phyloP scores from a whole-genome alignment of 2,888 invertebrate genomes.

The Petrophora chlorosata region DNA sequence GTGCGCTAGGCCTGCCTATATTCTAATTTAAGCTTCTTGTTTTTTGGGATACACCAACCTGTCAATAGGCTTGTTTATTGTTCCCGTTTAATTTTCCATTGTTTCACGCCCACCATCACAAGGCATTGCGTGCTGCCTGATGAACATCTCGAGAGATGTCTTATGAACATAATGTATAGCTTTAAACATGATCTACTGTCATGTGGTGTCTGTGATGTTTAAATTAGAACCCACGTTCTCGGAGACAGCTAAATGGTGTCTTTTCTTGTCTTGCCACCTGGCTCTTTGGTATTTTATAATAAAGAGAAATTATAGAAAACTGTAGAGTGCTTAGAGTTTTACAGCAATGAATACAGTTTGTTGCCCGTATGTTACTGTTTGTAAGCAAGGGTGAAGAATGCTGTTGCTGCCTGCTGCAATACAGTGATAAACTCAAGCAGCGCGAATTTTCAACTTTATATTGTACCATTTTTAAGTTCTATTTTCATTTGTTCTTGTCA shows the following conservation, averaged over 20 bases:
- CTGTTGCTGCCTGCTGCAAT: no score
- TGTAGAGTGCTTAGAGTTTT: background rate
- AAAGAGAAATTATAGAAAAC: conserved; percentile 15
- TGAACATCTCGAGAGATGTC: conserved; percentile 10
- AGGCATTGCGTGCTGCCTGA: conserved; percentile 5
- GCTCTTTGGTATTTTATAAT: conserved; percentile 20
- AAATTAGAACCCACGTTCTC: conserved; percentile 31
- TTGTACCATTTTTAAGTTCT: no score
- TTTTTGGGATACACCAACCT: no score
- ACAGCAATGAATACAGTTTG: conserved; percentile 1
- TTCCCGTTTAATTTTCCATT: conserved; percentile 2
- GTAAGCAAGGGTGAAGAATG: no score
- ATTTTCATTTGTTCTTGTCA: no score
- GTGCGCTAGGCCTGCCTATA: no score
- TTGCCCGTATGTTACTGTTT: background rate
- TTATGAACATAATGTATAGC: conserved; percentile 1
- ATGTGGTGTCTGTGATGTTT: conserved; percentile 30
- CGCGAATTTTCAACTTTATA: no score
- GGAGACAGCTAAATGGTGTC: conserved; percentile 41
- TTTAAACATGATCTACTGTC: background rate
- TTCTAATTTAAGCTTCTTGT: no score
- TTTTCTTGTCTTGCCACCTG: conserved; percentile 16
- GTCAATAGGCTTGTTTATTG: no score
- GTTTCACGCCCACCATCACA: conserved; percentile 6
- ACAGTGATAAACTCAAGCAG: no score